Conservation (phyloP, 1,140 invertebrate species). For the Odontomachus brunneus region DNA sequence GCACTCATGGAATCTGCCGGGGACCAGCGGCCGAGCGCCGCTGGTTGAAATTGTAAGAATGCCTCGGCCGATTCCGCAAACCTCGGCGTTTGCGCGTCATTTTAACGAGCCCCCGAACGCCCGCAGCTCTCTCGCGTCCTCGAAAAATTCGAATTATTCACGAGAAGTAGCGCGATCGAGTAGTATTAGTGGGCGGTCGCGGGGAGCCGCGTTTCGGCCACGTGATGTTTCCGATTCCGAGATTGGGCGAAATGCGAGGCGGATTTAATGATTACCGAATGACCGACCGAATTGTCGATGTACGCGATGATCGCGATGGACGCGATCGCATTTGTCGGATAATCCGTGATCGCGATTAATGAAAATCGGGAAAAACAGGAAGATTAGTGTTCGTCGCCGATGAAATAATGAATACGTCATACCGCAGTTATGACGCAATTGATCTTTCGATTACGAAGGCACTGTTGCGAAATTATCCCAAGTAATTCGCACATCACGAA, state of each 20-base stretch:
- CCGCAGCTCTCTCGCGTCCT: neutral
- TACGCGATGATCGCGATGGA: too few relatives aligned
- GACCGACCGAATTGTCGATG: too few relatives aligned
- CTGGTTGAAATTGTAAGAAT: constrained; percentile 47
- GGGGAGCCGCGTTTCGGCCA: neutral
- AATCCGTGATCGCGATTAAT: too few relatives aligned
- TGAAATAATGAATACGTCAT: too few relatives aligned
- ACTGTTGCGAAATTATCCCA: too few relatives aligned
- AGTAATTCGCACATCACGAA: too few relatives aligned
- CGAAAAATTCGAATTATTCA: constrained; percentile 43
- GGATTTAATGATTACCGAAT: neutral
- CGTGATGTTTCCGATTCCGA: neutral
- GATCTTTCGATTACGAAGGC: too few relatives aligned
- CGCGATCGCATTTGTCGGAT: too few relatives aligned
- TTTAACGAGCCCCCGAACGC: constrained; percentile 5
- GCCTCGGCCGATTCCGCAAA: constrained; percentile 21
- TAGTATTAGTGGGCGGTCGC: neutral
- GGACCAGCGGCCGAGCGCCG: neutral
- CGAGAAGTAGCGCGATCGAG: neutral
- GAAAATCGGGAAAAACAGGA: too few relatives aligned
- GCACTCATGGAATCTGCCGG: constrained; percentile 41
- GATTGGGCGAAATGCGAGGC: neutral
- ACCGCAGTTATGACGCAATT: too few relatives aligned
- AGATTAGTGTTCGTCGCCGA: too few relatives aligned
- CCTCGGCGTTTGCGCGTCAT: constrained; percentile 3